Evolutionary conservation across 2,797 vertebrate genomes (phyloP).

Genomic region (Silurus lanzhouensis): DNA sequence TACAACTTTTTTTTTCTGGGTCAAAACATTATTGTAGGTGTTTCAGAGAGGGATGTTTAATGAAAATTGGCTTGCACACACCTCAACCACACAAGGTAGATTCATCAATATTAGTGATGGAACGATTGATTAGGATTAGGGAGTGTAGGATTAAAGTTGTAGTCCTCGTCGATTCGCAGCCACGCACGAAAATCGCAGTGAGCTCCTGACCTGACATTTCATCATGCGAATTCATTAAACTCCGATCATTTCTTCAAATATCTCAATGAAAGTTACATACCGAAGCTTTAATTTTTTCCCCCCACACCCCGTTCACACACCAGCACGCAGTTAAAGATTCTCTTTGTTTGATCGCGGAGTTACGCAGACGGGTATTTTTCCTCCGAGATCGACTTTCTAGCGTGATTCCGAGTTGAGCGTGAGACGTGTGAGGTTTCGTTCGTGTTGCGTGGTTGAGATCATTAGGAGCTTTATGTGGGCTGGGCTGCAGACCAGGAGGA

Average conservation of each 20-base stretch:
- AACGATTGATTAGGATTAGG: not conserved
- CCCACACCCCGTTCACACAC: too few relatives aligned
- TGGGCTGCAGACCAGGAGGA: not conserved
- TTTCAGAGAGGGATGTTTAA: not conserved
- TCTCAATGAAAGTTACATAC: not conserved
- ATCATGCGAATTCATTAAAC: not conserved
- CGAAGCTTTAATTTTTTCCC: constrained; percentile 1
- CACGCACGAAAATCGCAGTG: too few relatives aligned
- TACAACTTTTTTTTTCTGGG: too few relatives aligned
- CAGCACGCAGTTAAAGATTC: not conserved
- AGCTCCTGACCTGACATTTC: not conserved
- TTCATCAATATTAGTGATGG: not conserved
- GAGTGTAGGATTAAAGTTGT: not conserved
- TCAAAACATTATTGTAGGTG: not conserved
- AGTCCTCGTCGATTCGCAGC: not conserved
- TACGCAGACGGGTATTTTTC: not conserved
- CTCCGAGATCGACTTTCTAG: not conserved
- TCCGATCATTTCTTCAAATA: not conserved
- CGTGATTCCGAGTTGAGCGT: too few relatives aligned
- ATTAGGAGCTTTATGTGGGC: constrained; percentile 10
- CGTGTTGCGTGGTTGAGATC: not conserved
- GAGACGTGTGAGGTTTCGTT: not conserved
- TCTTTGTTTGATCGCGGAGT: not conserved
- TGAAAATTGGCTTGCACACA: not conserved
- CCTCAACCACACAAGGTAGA: not conserved